Percentiles rank a stretch among this genome's conserved stretches.
Evolutionary conservation across 2,888 invertebrate genomes (phyloP).

Genomic region (Caenorhabditis virilis): DNA sequence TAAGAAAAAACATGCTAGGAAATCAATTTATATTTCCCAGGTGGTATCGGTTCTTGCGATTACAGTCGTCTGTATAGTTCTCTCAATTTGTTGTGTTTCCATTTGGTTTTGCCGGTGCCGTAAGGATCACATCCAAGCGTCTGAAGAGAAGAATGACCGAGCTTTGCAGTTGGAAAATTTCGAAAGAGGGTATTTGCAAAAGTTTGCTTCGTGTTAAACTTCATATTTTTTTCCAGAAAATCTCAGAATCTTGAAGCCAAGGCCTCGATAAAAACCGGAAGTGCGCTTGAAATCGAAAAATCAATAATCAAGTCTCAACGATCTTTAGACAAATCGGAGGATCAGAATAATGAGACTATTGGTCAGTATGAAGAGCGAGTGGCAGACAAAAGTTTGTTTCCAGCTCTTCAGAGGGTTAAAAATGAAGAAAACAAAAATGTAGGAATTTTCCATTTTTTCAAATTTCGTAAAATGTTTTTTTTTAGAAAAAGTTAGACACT

Average conservation of each 20-base stretch:
- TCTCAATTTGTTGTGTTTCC: conserved; percentile 29
- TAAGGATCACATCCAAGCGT: conserved; percentile 32
- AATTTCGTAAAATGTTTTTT: conserved; percentile 3
- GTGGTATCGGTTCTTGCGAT: conserved; percentile 35
- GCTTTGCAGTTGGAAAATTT: conserved; percentile 38
- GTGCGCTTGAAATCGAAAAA: background rate
- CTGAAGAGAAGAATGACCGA: conserved; percentile 36
- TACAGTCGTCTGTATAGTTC: conserved; percentile 26
- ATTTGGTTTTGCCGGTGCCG: conserved; percentile 48
- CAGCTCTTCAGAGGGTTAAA: background rate
- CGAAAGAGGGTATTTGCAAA: conserved; percentile 14
- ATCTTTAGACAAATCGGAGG: background rate
- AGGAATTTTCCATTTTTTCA: background rate
- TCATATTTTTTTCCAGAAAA: background rate
- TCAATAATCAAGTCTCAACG: background rate
- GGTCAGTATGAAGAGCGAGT: background rate
- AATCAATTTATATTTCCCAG: no score
- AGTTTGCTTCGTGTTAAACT: background rate
- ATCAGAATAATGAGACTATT: background rate
- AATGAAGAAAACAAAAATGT: conserved; percentile 1
- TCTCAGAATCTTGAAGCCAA: background rate
- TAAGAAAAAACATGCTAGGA: no score
- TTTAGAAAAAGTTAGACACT: conserved; percentile 45
- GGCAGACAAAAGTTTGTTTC: background rate
- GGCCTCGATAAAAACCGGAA: conserved; percentile 4